Conservation (phyloP, 2,888 invertebrate genomes). For the Drosophila formosana region DNA sequence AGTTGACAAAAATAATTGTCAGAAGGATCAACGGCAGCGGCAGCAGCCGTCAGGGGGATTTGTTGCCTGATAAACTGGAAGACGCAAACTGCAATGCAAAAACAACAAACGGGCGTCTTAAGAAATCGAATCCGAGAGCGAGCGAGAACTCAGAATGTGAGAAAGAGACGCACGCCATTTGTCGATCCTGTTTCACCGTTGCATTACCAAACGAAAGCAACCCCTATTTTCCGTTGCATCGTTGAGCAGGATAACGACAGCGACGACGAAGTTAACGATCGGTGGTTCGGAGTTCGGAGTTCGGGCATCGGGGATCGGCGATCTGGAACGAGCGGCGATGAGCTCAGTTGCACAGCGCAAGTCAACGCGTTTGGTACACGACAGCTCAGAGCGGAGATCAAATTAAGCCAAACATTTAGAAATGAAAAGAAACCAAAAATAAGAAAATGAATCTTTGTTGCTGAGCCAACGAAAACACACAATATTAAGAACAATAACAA, state of each 20-base stretch:
- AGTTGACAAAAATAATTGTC: conserved; percentile 78
- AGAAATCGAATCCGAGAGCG: conserved; percentile 35
- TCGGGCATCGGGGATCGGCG: conserved; percentile 67
- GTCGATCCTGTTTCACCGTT: conserved; percentile 58
- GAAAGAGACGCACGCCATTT: background rate
- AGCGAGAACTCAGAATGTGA: background rate
- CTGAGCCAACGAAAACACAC: conserved; percentile 20
- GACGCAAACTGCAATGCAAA: conserved; percentile 63
- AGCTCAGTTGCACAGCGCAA: conserved; percentile 79
- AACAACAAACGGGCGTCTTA: conserved; percentile 60
- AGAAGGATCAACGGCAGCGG: conserved; percentile 64
- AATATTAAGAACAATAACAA: conserved; percentile 5
- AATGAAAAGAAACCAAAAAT: conserved; percentile 15
- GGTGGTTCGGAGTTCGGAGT: conserved; percentile 10
- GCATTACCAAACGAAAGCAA: conserved; percentile 46
- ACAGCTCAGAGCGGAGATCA: conserved; percentile 35
- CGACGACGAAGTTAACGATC: conserved; percentile 28
- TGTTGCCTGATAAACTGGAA: conserved; percentile 61
- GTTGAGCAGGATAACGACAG: conserved; percentile 67
- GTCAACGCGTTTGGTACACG: conserved; percentile 73
- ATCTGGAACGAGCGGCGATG: conserved; percentile 73
- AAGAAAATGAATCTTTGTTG: conserved; percentile 28
- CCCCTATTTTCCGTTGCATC: conserved; percentile 66
- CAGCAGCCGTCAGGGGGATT: conserved; percentile 52
- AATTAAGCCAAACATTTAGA: conserved; percentile 38